Conservation (phyloP, 2,888 invertebrate genomes). For the Drosophila austrosaltans region DNA sequence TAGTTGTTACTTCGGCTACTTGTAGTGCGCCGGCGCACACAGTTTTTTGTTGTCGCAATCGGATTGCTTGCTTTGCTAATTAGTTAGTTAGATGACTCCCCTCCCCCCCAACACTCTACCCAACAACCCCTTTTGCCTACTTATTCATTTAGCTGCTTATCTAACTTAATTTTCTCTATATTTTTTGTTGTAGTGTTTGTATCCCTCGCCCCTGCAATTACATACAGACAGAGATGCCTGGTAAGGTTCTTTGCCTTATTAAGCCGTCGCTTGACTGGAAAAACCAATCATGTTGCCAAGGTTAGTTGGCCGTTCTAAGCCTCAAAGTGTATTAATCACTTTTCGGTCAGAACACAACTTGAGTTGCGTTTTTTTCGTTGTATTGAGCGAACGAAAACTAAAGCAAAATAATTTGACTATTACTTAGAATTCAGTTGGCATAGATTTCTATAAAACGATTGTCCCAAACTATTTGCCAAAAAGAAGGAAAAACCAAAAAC, state of each 20-base stretch:
- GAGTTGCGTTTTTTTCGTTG: slow-evolving; percentile 13
- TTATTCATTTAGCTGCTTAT: slow-evolving; percentile 38
- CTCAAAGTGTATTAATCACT: slow-evolving; percentile 65
- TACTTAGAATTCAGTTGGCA: slow-evolving; percentile 32
- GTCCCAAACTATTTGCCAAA: slow-evolving; percentile 15
- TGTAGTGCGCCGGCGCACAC: slow-evolving; percentile 37
- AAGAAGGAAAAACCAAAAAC: slow-evolving; percentile 26
- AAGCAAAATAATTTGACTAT: slow-evolving; percentile 38
- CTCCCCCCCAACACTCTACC: slow-evolving; percentile 19
- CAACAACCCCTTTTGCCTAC: neutral
- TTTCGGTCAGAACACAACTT: slow-evolving; percentile 64
- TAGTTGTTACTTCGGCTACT: slow-evolving; percentile 38
- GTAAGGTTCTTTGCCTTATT: slow-evolving; percentile 75
- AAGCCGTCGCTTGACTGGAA: slow-evolving; percentile 52
- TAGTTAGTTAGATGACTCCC: slow-evolving; percentile 42
- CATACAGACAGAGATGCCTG: slow-evolving; percentile 45
- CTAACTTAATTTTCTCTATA: slow-evolving; percentile 48
- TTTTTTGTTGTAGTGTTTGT: slow-evolving; percentile 7
- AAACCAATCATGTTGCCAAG: slow-evolving; percentile 71
- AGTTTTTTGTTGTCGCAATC: slow-evolving; percentile 56
- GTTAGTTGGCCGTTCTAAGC: slow-evolving; percentile 70
- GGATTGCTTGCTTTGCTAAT: slow-evolving; percentile 60
- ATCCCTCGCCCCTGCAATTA: slow-evolving; percentile 38
- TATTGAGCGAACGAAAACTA: neutral
- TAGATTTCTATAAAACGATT: neutral